phyloP scores from a whole-genome alignment of 2,888 invertebrate species.

The Rotaria macrura region DNA sequence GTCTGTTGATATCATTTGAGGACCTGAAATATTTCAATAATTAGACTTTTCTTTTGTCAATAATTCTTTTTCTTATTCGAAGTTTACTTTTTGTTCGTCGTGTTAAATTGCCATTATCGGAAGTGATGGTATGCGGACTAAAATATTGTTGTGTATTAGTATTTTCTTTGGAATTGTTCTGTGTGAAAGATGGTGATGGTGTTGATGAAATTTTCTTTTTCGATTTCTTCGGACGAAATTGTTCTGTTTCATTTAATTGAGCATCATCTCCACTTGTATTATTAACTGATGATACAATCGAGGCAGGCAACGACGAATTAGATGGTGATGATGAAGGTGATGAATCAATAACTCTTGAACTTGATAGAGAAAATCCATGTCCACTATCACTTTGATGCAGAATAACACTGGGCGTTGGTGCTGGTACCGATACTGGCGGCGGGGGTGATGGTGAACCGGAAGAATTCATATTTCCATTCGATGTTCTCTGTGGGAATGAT shows the following conservation, averaged over 20 bases:
- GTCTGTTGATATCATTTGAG: not conserved
- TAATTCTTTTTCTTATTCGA: not conserved
- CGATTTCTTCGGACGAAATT: not conserved
- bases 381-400: conserved; percentile 22
- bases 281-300: not conserved
- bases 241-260: not conserved
- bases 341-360: not conserved
- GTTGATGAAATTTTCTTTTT: not conserved
- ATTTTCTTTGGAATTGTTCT: not conserved
- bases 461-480: not conserved
- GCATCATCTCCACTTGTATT: not conserved
- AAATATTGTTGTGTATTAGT: not conserved
- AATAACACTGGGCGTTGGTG: not conserved
- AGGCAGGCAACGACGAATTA: not conserved
- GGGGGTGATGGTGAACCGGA: not conserved
- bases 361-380: not conserved
- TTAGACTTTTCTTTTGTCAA: not conserved
- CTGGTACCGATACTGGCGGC: not conserved
- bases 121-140: not conserved
- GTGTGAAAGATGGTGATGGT: not conserved
- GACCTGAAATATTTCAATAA: not conserved
- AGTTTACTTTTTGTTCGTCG: not conserved
- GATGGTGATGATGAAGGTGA: not conserved
- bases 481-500: not conserved
- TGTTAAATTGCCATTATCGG: not conserved